Evolutionary conservation across 2,797 vertebrate genomes (phyloP).

Genomic region (Sorex maritimensis): DNA sequence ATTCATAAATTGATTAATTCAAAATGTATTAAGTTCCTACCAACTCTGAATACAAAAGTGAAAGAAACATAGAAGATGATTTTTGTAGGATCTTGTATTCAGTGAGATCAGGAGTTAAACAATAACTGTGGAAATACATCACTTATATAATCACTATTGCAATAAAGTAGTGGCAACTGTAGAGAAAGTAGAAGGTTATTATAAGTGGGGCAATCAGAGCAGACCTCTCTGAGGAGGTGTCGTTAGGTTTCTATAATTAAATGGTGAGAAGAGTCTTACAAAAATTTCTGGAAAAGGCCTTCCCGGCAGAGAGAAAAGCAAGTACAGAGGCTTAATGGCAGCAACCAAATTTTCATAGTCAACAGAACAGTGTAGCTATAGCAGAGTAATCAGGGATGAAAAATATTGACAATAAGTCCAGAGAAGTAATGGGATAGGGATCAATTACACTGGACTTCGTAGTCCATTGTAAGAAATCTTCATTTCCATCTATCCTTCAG

Average conservation of each 20-base stretch:
- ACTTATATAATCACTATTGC: background rate
- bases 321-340: background rate
- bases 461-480: background rate
- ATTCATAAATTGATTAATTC: constrained; percentile 19
- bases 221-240: background rate
- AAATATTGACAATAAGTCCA: background rate
- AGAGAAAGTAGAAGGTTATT: background rate
- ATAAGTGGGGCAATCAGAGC: background rate
- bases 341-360: background rate
- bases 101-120: background rate
- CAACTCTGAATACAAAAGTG: background rate
- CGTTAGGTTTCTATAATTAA: background rate
- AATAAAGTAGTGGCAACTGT: background rate
- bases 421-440: background rate
- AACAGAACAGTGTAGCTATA: background rate
- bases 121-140: background rate
- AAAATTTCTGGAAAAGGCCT: background rate
- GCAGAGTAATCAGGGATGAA: background rate
- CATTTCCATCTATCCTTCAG: background rate
- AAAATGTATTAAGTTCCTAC: background rate
- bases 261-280: background rate
- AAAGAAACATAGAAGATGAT: background rate
- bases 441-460: background rate
- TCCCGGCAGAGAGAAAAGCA: background rate
- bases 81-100: background rate